Evolutionary conservation across 2,888 invertebrate species (phyloP), one percentile per base, ranked within the genome.

Genomic region (Acanthosepion esculentum): DNA sequence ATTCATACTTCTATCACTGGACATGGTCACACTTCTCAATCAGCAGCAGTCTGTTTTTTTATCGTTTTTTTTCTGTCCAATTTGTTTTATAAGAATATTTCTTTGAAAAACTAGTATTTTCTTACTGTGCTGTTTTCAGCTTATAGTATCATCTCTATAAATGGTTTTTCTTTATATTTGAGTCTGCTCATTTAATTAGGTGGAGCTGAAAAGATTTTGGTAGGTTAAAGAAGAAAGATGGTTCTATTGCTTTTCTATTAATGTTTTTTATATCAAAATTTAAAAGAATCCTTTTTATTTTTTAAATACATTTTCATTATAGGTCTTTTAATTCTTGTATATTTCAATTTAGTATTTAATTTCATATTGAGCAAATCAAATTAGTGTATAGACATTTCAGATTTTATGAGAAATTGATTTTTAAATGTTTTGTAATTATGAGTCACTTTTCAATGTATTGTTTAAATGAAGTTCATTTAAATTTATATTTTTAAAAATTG

Each of bases 1-100:
- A 78, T 78, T 78, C 78, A 78, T 78, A n/a, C 78, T 78, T 78
- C 15, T 78, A n/a, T 78, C n/a, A 78, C 78, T 78, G 78, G 78
- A 78, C 78, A 78, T 78, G 78, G 78, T 78, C 78, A 33, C n/a
- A 78, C 78, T 78, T 78, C n/a, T 1, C 12, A 15, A 33, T 78
- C n/a, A 78, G n/a, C 78, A 33, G 78, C n/a, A 78, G n/a, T n/a
- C n/a, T n/a, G 15, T 15, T 15, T 15, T 78, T 64, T 64, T 59
- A 1, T 59, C 29, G 5, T 3, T 26, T 64, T 64, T 78, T 15
- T n/a, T 5, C 12, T n/a, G 12, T n/a, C n/a, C 1, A n/a, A 78
- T n/a, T 78, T n/a, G 12, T 78, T 78, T 78, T 78, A 59, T 23
- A 5, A 59, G 59, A 59, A 59, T n/a, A 15, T 64, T 64, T 26